Evolutionary conservation across 2,888 invertebrate species (phyloP), one percentile per base, ranked within the genome.

Genomic region (Amblyteles armatorius): DNA sequence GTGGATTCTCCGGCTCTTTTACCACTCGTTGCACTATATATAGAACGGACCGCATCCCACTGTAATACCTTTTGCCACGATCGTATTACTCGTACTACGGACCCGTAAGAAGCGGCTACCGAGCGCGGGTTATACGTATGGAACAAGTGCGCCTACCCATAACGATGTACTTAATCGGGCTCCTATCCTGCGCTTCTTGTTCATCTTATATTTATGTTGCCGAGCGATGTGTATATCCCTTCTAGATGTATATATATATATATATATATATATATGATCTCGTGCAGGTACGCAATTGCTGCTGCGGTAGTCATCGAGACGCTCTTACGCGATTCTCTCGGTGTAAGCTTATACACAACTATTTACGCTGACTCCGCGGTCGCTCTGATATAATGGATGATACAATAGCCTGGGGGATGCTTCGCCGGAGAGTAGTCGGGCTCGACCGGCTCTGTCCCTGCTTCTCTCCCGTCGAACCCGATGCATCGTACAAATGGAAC

Each of bases 331-430:
- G 71, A 76, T 74, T 76, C 57, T 68, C 33, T 16, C 22, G n/a
- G 29, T 63, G 36, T 65, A 76, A 76, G 71, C 60, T 22, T 71
- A 52, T 77, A 82, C 67, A 55, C 60, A 48, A 52, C 67, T 57
- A 57, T 29, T 63, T 16, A 33, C 33, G 63, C 76, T 67, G 85
- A 79, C 68, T 85, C 82, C 57, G 63, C 63, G 77, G 52, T 79
- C 79, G 72, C 80, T 85, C 82, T 85, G 85, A 85, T 82, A 85
- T 85, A 85, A 85, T 85, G 85, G 82, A 82, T 85, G 85, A 85
- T 85, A 85, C 85, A 82, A 85, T 82, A 82, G 77, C 68, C 79
- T 65, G 29, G 63, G 79, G 82, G 78, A 81, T 72, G 71, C 33
- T 63, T 63, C 52, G 79, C 76, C 69, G 65, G 40, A 72, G 40